phyloP scores from a whole-genome alignment of 2,797 vertebrate species.

The Holocentrus rufus region DNA sequence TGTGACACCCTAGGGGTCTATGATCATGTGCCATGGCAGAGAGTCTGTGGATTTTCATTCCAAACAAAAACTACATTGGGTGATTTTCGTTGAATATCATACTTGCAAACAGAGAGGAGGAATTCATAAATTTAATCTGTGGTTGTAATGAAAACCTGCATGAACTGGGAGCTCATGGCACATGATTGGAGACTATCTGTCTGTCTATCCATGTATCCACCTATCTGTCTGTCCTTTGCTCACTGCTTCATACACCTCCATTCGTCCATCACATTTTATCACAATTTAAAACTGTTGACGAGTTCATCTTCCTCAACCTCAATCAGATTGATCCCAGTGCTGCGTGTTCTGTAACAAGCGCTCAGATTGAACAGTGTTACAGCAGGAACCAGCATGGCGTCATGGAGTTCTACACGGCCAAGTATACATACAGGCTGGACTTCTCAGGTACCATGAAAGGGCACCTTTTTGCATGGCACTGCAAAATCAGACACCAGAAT shows the following conservation, averaged over 20 bases:
- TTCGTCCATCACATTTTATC: background rate
- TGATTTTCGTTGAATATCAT: no score
- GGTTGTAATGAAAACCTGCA: no score
- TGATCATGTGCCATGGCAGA: no score
- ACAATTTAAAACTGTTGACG: background rate
- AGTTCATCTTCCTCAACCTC: background rate
- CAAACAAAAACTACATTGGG: no score
- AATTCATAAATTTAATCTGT: no score
- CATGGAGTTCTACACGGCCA: conserved; percentile 92
- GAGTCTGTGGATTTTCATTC: no score
- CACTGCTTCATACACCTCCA: background rate
- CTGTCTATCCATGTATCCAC: background rate
- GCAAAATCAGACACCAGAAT: background rate
- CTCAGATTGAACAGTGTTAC: conserved; percentile 95
- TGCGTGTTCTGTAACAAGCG: conserved; percentile 91
- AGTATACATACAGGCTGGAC: conserved; percentile 95
- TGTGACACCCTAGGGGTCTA: no score
- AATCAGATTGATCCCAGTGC: conserved; percentile 88
- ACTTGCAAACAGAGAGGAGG: no score
- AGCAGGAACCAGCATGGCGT: conserved; percentile 88
- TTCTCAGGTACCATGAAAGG: conserved; percentile 85
- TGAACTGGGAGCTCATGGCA: no score
- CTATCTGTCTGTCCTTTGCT: background rate
- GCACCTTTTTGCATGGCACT: background rate
- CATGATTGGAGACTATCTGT: background rate